Evolutionary conservation across 2,113 vertebrate species (phyloP), one percentile per base, ranked within the genome.

Genomic region (Labeo catla): DNA sequence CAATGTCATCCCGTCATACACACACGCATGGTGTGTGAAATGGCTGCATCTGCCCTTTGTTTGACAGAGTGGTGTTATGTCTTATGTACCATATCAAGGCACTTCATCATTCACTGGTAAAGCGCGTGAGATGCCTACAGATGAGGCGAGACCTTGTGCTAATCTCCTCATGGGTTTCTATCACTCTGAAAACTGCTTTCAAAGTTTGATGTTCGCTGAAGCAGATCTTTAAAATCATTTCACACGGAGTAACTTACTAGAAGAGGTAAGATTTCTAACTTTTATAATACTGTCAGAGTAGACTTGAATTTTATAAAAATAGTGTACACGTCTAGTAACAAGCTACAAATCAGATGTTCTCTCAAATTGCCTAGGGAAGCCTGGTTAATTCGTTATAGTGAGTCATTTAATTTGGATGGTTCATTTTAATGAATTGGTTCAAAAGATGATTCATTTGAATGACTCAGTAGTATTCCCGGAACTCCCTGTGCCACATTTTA

Each of bases 21-120:
- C 28, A n/a, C 34, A 23, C 2, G 4, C 49, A 36, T 54, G 13
- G 13, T 59, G 76, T 59, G 52, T 39, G 34, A 79, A 47, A 43
- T 12, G 43, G n/a, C 2, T 28, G 21, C 19, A 63, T 80, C 36
- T 80, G 36, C 15, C 34, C 19, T 19, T 59, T 61, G 54, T 61
- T 39, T 61, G 50, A 57, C 76, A 54, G 80, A 52, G 43, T 82
- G 80, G 11, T 70, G 80, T 68, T 36, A 65, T 59, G 28, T 52
- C 80, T 70, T 70, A 50, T n/a, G 63, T 36, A 50, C 43, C 43
- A 65, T 81, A 81, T 81, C 43, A 28, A 49, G 43, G 8, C 79
- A 28, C 79, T 81, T 81, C 23, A 65, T 81, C 79, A 65, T 81
- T 81, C 79, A 65, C 59, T 52, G n/a, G 80, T n/a, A 36, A 68